Conservation (phyloP, 2,113 vertebrate genomes). For the Epinephelus moara region DNA sequence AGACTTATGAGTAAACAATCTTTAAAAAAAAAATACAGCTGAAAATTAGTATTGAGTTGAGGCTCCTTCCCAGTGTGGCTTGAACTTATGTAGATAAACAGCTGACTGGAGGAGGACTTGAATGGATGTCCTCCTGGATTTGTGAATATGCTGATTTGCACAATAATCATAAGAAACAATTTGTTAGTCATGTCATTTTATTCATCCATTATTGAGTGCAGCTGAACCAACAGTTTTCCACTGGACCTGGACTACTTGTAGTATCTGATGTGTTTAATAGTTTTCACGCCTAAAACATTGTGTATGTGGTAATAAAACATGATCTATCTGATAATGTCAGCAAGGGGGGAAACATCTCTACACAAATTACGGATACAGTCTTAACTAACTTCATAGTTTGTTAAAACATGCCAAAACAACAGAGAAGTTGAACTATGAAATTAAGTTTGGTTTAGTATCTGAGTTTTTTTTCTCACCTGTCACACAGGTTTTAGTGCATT, state of each 20-base stretch:
- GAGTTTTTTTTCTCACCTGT: not conserved
- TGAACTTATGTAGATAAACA: not conserved
- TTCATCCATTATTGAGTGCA: not conserved
- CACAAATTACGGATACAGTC: not conserved
- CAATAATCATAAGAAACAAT: not conserved
- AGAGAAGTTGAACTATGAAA: not conserved
- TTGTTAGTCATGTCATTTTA: not conserved
- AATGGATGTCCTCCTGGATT: not conserved
- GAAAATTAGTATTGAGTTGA: not conserved
- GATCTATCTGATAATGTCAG: not conserved
- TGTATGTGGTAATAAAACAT: not conserved
- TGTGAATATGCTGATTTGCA: not conserved
- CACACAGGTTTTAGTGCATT: not conserved
- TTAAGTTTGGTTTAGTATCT: not conserved
- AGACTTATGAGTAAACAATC: not conserved
- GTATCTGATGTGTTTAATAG: not conserved
- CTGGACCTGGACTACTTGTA: not conserved
- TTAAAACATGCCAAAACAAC: not conserved
- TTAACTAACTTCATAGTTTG: not conserved
- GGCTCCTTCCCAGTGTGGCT: not conserved
- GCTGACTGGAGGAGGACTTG: too few relatives aligned
- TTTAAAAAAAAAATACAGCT: not conserved
- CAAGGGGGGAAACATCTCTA: not conserved
- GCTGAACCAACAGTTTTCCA: slow-evolving; percentile 1
- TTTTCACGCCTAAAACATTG: not conserved